phyloP scores from a whole-genome alignment of 1,140 invertebrate species.

The Temnothorax nylanderi region DNA sequence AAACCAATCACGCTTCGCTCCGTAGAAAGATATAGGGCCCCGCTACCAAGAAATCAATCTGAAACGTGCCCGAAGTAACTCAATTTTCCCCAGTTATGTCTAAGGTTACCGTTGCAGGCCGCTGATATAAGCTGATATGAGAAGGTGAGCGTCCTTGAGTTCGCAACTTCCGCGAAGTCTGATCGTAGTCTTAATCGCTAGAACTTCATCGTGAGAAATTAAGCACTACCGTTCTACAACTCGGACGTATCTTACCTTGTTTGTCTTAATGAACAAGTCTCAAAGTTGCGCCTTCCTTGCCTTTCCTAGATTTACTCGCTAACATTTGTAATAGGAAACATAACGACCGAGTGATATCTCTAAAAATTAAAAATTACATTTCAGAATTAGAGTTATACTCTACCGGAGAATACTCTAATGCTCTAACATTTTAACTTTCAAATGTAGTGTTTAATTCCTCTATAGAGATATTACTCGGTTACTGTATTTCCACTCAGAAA shows the following conservation, averaged over 20 bases:
- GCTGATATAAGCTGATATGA: constrained; percentile 39
- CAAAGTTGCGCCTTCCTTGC: constrained; percentile 36
- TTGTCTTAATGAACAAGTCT: constrained; percentile 59
- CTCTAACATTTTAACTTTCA: neutral
- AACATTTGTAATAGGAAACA: constrained; percentile 25
- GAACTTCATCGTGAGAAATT: constrained; percentile 58
- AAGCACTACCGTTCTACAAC: constrained; percentile 58
- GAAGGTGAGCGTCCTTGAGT: constrained; percentile 21
- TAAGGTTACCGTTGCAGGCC: constrained; percentile 48
- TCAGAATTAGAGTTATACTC: neutral
- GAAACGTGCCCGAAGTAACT: constrained; percentile 79
- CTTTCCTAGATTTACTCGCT: constrained; percentile 45
- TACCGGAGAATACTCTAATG: neutral
- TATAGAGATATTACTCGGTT: neutral
- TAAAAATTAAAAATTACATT: neutral
- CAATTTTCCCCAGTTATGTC: constrained; percentile 71
- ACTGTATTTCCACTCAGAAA: neutral
- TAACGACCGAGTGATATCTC: neutral
- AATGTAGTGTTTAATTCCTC: neutral
- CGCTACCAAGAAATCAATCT: constrained; percentile 78
- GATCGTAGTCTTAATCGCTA: constrained; percentile 49
- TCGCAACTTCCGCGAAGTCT: constrained; percentile 26
- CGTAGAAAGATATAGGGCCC: constrained; percentile 71
- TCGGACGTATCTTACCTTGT: constrained; percentile 54
- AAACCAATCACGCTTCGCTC: constrained; percentile 79